Evolutionary conservation across 2,888 invertebrate genomes (phyloP), one percentile per base, ranked within the genome.

Genomic region (Chironomus riparius): DNA sequence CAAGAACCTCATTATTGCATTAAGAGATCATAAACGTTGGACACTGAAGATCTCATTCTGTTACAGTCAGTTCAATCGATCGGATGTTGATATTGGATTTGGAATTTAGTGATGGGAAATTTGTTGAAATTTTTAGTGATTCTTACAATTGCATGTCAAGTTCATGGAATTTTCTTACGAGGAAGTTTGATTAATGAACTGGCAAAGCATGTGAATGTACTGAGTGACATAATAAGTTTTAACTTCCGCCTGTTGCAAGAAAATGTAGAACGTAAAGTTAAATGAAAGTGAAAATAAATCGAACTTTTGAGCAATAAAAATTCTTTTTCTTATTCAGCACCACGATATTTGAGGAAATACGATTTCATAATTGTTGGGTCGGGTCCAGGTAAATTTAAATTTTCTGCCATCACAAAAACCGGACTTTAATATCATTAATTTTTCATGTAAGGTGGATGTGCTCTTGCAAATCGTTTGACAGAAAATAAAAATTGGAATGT

Each of bases 381-480:
- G 0, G 88, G 88, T 38, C 38, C 38, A 38, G 38, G 38, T 38
- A 10, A 38, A 38, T 10, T 38, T 4, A 28, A 24, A 24, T 24
- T 24, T 24, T 24, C 3, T 28, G n/a, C n/a, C 28, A 1, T 28
- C 4, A 2, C 28, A 1, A 28, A 38, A 38, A 38, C 1, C 10
- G 2, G 38, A 38, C 38, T 10, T 7, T 38, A 38, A 38, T 38
- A 2, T 88, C 91, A 0, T 89, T 88, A 0, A 79, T 92, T 10
- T 92, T 92, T 0, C 88, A 90, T n/a, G n/a, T 78, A 86, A 92
- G 1, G 84, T 92, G 0, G 86, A 90, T 0, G 91, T 91, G 82
- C 87, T 87, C 5, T 50, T 1, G 50, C 50, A 50, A 50, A 50
- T 50, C 13, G 50, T 2, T 50, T 50, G n/a, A 50, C 50, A 1